Conservation (phyloP, 2,888 invertebrate species). For the Cosmorhoe ocellata region DNA sequence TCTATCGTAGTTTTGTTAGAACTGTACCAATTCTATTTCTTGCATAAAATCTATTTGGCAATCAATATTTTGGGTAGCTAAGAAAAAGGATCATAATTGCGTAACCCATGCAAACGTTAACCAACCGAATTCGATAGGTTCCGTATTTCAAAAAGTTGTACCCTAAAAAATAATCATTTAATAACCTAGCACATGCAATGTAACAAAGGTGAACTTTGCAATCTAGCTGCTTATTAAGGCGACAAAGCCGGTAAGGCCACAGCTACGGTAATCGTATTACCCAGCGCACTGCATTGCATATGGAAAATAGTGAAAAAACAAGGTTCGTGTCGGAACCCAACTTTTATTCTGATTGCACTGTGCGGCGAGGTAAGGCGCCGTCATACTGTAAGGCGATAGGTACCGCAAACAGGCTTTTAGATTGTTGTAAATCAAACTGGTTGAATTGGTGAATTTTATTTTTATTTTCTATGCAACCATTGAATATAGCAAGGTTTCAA, state of each 20-base stretch:
- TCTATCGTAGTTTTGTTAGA: no score
- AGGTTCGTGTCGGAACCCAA: constrained; percentile 20
- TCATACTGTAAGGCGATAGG: not conserved
- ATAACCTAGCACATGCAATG: constrained; percentile 9
- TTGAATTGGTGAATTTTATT: no score
- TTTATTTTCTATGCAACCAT: no score
- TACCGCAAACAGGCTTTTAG: no score
- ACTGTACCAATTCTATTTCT: no score
- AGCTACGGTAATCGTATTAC: constrained; percentile 30
- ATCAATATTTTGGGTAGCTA: no score
- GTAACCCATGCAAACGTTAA: no score
- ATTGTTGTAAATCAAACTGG: no score
- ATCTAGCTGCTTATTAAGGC: constrained; percentile 25
- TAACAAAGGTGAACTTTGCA: constrained; percentile 10
- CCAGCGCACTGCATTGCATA: constrained; percentile 28
- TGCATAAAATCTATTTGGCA: no score
- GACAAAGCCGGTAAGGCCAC: constrained; percentile 23
- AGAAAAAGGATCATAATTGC: no score
- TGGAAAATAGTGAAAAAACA: constrained; percentile 31
- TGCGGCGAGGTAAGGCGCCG: constrained; percentile 16
- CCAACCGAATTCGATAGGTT: no score
- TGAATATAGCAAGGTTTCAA: no score
- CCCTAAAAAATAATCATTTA: constrained; percentile 9
- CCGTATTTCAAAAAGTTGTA: not conserved
- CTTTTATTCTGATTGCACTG: constrained; percentile 29